These are phyloP conservation scores for Cariama cristata DNA, from an alignment of 2,113 vertebrate species.

Conservation along the genomic window DNA sequence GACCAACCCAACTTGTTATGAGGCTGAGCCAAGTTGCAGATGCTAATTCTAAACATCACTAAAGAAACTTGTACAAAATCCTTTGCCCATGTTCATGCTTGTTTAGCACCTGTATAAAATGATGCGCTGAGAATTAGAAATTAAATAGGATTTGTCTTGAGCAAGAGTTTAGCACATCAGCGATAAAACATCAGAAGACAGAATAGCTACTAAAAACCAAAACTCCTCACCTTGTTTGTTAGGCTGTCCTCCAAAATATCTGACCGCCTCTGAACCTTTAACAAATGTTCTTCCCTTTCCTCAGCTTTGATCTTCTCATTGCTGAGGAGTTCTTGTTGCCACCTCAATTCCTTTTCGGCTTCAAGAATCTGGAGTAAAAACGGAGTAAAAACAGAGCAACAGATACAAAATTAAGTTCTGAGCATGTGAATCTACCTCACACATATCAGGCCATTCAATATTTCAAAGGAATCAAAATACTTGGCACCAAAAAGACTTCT, in stretches of 20 bases:
- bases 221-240: background rate
- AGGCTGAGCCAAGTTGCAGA: background rate
- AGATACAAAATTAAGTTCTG: background rate
- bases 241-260: background rate
- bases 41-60: background rate
- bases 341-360: background rate
- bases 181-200: background rate
- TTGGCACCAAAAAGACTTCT: background rate
- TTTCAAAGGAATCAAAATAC: background rate
- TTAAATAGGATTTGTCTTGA: background rate
- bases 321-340: background rate
- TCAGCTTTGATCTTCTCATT: conserved; percentile 9
- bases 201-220: accelerated
- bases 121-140: accelerated
- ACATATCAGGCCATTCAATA: background rate
- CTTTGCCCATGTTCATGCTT: accelerated
- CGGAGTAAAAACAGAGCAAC: background rate
- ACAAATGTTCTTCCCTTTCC: background rate
- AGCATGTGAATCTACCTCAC: background rate
- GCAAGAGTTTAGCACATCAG: background rate
- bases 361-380: background rate
- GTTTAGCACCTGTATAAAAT: background rate
- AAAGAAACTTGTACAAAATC: background rate
- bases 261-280: background rate
- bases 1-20: background rate